phyloP scores from a whole-genome alignment of 1,140 invertebrate species.

The Heliothis subflexa region DNA sequence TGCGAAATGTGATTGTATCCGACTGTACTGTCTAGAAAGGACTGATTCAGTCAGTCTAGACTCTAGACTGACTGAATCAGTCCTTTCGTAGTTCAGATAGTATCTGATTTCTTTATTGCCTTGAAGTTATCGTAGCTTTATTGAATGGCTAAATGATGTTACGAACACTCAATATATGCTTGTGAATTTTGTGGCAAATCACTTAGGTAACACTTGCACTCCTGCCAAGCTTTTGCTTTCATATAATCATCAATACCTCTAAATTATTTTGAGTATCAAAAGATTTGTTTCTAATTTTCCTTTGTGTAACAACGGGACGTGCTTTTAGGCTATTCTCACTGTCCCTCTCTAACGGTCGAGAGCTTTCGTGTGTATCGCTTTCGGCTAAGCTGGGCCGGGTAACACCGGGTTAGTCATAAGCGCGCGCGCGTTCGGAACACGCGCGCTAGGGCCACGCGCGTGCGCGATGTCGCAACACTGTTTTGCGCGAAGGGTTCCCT shows the following conservation, averaged over 20 bases:
- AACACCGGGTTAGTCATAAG: conserved; percentile 68
- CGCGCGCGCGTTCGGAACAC: conserved; percentile 74
- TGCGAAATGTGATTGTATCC: conserved; percentile 37
- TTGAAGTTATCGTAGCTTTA: not conserved
- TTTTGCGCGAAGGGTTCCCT: conserved; percentile 47
- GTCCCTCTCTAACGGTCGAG: conserved; percentile 56
- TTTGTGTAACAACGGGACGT: conserved; percentile 54
- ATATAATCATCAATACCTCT: conserved; percentile 23
- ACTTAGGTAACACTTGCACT: not conserved
- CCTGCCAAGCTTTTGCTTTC: not conserved
- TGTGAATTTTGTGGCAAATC: not conserved
- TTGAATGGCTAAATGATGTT: not conserved
- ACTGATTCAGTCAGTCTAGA: not conserved
- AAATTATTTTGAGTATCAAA: conserved; percentile 49
- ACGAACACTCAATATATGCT: not conserved
- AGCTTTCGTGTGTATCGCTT: conserved; percentile 68
- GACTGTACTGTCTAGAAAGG: conserved; percentile 5
- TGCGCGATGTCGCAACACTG: conserved; percentile 47
- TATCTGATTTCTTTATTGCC: not conserved
- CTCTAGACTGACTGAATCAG: not conserved
- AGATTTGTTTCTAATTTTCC: conserved; percentile 54
- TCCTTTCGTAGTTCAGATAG: not conserved
- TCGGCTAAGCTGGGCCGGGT: conserved; percentile 57
- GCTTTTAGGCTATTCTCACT: conserved; percentile 53
- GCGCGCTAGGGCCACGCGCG: conserved; percentile 56